A percentile compares a stretch with the other conserved stretches of the same genome.
These are phyloP conservation scores for Ichneumoninae sp. DNA, from an alignment of 2,888 invertebrate species.

Conservation along the genomic window DNA sequence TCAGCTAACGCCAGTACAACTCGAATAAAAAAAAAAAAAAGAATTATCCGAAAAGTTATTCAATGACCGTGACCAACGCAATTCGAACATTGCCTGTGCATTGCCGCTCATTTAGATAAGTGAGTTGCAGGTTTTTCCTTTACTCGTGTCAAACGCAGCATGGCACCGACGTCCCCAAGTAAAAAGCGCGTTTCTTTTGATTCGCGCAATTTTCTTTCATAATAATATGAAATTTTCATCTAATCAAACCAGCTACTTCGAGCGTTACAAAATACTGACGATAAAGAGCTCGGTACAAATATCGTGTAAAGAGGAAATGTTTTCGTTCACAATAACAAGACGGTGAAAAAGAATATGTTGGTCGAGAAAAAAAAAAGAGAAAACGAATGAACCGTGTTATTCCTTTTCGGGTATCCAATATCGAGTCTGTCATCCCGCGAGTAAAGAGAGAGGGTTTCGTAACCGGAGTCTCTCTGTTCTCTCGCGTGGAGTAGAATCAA, in stretches of 20 bases:
- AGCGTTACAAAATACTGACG: not conserved
- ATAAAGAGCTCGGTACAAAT: not conserved
- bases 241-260: not conserved
- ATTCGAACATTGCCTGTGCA: slow-evolving; percentile 5
- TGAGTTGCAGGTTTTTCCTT: not conserved
- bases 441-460: slow-evolving; percentile 65
- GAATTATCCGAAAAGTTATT: slow-evolving; percentile 1
- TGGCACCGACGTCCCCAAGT: not conserved
- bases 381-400: not conserved
- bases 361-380: not conserved
- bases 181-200: not conserved
- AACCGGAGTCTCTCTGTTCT: slow-evolving; percentile 70
- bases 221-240: not conserved
- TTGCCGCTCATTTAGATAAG: not conserved
- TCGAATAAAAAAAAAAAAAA: not conserved
- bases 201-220: not conserved
- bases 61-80: slow-evolving; percentile 36
- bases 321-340: not conserved
- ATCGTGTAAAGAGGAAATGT: not conserved
- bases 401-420: slow-evolving; percentile 10
- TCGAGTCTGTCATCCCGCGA: slow-evolving; percentile 29
- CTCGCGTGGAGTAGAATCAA: slow-evolving; percentile 70
- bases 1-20: not conserved
- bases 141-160: no score
- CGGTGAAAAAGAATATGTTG: not conserved